Evolutionary conservation across 1,140 invertebrate species (phyloP).

Genomic region (Dendrolimus punctatus): DNA sequence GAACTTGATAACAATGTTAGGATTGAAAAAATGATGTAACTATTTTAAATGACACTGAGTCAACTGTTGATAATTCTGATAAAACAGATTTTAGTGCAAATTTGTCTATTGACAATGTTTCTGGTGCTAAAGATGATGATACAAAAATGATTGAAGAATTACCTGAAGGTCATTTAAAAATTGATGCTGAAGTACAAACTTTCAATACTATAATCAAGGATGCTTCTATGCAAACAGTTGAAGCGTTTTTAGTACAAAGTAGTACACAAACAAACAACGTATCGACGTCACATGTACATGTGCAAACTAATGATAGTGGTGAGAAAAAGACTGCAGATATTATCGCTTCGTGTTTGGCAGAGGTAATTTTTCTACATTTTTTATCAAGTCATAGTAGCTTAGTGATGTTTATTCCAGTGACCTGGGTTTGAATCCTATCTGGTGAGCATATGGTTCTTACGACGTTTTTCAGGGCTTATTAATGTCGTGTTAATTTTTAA

Average conservation of each 20-base stretch:
- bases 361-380: slow-evolving; percentile 30
- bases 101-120: too few relatives aligned
- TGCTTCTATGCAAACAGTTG: slow-evolving; percentile 34
- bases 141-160: too few relatives aligned
- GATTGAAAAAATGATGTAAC: background rate
- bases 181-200: slow-evolving; percentile 27
- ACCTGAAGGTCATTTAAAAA: too few relatives aligned
- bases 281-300: slow-evolving; percentile 11
- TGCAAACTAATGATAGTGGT: slow-evolving; percentile 45
- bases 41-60: too few relatives aligned
- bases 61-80: too few relatives aligned
- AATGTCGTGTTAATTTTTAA: too few relatives aligned
- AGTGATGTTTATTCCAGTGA: too few relatives aligned
- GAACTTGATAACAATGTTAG: slow-evolving; percentile 5
- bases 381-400: background rate
- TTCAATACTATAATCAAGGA: slow-evolving; percentile 7
- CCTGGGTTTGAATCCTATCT: too few relatives aligned
- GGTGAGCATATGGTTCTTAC: too few relatives aligned
- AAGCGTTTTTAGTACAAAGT: background rate
- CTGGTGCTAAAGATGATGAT: too few relatives aligned
- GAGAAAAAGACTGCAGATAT: slow-evolving; percentile 32
- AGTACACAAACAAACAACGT: slow-evolving; percentile 33
- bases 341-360: slow-evolving; percentile 30
- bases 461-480: too few relatives aligned
- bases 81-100: too few relatives aligned